Evolutionary conservation across 2,888 invertebrate genomes (phyloP).

Genomic region (Catocala nupta): DNA sequence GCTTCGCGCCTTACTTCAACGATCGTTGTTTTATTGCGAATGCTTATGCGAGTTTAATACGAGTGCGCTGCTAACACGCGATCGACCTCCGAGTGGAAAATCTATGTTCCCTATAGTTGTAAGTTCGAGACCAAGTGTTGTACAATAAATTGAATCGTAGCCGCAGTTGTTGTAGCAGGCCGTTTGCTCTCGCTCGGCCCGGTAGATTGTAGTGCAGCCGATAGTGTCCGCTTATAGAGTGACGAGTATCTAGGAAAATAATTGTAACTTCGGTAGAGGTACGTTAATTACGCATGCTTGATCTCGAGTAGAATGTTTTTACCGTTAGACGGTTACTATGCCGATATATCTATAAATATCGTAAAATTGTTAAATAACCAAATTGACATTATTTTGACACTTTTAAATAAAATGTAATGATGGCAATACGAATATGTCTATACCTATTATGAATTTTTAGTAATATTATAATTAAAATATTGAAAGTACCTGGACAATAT

Average conservation of each 20-base stretch:
- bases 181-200: conserved; percentile 5
- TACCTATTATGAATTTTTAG: not conserved
- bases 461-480: not conserved
- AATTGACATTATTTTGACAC: no score
- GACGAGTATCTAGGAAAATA: conserved; percentile 12
- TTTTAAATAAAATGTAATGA: no score
- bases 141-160: not conserved
- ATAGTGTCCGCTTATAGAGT: not conserved
- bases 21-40: conserved; percentile 2
- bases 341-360: conserved; percentile 1
- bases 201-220: conserved; percentile 19
- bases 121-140: conserved; percentile 14
- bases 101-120: not conserved
- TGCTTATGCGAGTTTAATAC: not conserved
- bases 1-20: no score
- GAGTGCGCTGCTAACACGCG: not conserved
- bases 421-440: not conserved
- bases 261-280: conserved; percentile 10
- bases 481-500: not conserved
- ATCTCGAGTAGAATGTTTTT: conserved; percentile 28
- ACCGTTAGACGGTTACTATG: not conserved
- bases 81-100: not conserved
- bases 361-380: not conserved
- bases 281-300: conserved; percentile 22
- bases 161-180: conserved; percentile 1